Evolutionary conservation across 2,113 vertebrate species (phyloP), one percentile per base, ranked within the genome.

Genomic region (Cephalopholis sonnerati): DNA sequence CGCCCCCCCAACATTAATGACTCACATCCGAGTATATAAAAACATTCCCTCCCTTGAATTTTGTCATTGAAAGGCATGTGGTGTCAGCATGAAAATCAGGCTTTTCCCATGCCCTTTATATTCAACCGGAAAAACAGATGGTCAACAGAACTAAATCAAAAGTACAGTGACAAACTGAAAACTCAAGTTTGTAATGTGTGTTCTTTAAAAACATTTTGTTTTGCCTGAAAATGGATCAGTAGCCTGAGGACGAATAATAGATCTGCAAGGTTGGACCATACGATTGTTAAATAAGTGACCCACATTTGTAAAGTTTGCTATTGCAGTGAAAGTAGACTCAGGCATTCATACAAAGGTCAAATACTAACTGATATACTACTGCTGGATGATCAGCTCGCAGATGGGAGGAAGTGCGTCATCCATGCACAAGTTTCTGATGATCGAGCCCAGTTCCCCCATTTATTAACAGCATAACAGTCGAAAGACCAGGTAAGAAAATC

Each of bases 1-100:
- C 59, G 12, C 25, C 18, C 63, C 39, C 3, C 11, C 0, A 18
- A 66, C 83, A 80, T 80, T 48, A 85, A 81, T 74, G 75, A 64
- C 78, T 79, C 61, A 41, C 36, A 79, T 69, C 61, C 3, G 36
- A 67, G 29, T 7, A 36, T 16, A 66, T 65, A 77, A 74, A 63
- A 77, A 63, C 44, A 66, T 53, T 58, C 9, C 39, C 63, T 73
- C 29, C 41, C 22, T 20, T 64, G 57, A 36, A 69, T 71, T 64
- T 66, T 27, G 57, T 66, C 25, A 18, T 24, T 74, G 51, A 62
- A 66, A n/a, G 11, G 44, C 80, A 59, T 16, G 24, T 53, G 71
- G 61, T 20, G 36, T 53, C 53, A 7, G 65, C 25, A 22, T 65
- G 71, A 79, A 72, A 82, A n/a, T 66, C 46, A 1, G 2, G 55